A percentile compares a stretch with the other conserved stretches of the same genome.
Evolutionary conservation across 2,797 vertebrate species (phyloP).

Genomic region (Spea hammondii): DNA sequence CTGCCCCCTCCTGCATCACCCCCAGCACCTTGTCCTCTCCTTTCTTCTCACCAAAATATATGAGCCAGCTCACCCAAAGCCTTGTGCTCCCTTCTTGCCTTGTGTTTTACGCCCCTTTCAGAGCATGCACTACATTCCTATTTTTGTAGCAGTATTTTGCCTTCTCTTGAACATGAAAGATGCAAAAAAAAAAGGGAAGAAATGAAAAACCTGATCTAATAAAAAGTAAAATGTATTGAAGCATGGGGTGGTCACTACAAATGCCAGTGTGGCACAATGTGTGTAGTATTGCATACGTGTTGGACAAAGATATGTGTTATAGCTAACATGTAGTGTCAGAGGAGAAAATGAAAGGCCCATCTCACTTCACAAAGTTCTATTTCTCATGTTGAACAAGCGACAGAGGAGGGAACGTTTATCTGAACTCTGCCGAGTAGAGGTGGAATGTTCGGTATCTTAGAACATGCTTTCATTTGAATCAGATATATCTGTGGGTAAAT

Average conservation of each 20-base stretch:
- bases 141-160: slow-evolving; percentile 54
- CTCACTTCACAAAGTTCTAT: too few species aligned
- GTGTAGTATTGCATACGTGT: too few species aligned
- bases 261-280: background rate
- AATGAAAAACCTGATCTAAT: slow-evolving; percentile 39
- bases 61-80: slow-evolving; percentile 6
- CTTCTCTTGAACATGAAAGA: slow-evolving; percentile 48
- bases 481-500: too few species aligned
- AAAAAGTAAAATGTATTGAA: slow-evolving; percentile 32
- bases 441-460: too few species aligned
- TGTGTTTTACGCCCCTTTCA: slow-evolving; percentile 40
- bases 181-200: slow-evolving; percentile 43
- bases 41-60: slow-evolving; percentile 13
- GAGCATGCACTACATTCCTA: slow-evolving; percentile 51
- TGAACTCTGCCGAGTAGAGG: too few species aligned
- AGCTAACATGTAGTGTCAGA: too few species aligned
- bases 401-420: too few species aligned
- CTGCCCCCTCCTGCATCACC: slow-evolving; percentile 23
- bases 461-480: too few species aligned
- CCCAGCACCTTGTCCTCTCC: slow-evolving; percentile 13
- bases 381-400: too few species aligned
- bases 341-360: too few species aligned
- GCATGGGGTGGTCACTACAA: background rate
- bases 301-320: too few species aligned
- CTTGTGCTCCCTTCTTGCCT: slow-evolving; percentile 33